These are phyloP conservation scores for Spermophilus dauricus DNA, from an alignment of 2,113 vertebrate species.

Conservation along the genomic window DNA sequence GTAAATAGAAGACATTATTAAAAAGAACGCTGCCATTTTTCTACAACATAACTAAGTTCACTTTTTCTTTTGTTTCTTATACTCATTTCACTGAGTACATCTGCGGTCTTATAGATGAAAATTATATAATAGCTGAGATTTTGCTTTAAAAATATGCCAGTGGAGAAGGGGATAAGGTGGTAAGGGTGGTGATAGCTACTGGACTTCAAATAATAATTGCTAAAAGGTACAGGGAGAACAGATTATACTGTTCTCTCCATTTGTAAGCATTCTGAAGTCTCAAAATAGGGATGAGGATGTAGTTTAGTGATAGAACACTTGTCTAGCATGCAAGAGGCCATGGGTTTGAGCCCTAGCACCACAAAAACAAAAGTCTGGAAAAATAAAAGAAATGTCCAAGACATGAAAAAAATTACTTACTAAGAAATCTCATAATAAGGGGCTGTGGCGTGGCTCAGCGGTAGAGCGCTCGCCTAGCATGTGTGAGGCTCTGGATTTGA, in stretches of 20 bases:
- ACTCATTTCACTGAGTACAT: background rate
- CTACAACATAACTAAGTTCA: background rate
- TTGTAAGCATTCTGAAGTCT: conserved; percentile 31
- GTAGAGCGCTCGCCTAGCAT: too few relatives aligned
- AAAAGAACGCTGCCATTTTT: background rate
- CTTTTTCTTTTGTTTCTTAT: conserved; percentile 30
- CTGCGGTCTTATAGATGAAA: background rate
- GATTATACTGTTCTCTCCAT: conserved; percentile 16
- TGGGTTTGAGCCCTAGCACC: too few relatives aligned
- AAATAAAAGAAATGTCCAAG: too few relatives aligned
- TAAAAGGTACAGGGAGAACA: background rate
- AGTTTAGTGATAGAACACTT: too few relatives aligned
- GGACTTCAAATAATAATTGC: background rate
- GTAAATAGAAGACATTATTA: background rate
- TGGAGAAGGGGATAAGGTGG: background rate
- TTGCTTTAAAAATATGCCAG: conserved; percentile 52
- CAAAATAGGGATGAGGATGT: background rate
- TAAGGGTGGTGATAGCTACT: background rate
- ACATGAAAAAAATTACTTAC: too few relatives aligned
- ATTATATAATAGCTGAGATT: background rate
- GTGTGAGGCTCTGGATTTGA: too few relatives aligned
- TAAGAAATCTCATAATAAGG: conserved; percentile 18
- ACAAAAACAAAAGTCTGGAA: too few relatives aligned
- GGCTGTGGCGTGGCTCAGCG: too few relatives aligned
- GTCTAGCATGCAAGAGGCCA: too few relatives aligned